Conservation (phyloP, 2,113 vertebrate genomes). For the Elephantulus edwardii region DNA sequence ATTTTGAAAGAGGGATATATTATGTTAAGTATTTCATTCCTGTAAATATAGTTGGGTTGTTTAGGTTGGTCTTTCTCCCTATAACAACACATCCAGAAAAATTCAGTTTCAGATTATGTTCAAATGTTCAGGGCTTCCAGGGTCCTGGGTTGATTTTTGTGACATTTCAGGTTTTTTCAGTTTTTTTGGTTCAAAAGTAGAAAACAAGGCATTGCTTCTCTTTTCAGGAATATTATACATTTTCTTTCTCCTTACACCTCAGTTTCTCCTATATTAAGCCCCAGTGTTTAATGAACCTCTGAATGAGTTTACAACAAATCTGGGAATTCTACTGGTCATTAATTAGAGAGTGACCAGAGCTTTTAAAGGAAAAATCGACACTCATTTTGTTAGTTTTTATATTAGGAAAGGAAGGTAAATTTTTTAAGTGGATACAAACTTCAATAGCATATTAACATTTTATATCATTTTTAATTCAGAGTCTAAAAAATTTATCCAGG, state of each 20-base stretch:
- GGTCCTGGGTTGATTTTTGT: not conserved
- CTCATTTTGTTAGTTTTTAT: not conserved
- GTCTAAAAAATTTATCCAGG: not conserved
- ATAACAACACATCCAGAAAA: not conserved
- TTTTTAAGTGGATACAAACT: not conserved
- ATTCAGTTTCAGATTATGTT: not conserved
- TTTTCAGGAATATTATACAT: not conserved
- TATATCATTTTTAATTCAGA: constrained; percentile 12
- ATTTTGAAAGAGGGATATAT: not conserved
- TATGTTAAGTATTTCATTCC: not conserved
- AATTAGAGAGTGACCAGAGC: not conserved
- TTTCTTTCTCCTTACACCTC: not conserved
- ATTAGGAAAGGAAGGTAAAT: not conserved
- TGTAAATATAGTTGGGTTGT: not conserved
- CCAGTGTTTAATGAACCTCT: not conserved
- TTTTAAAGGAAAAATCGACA: not conserved
- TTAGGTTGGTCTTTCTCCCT: not conserved
- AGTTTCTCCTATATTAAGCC: not conserved
- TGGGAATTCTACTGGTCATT: not conserved
- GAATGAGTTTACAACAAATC: not conserved
- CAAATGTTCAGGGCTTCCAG: not conserved
- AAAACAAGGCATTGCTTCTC: not conserved
- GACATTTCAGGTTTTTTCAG: not conserved
- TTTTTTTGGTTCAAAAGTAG: not conserved
- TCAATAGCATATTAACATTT: not conserved